phyloP scores from a whole-genome alignment of 2,888 invertebrate genomes.

The Chymomyza procnemis region DNA sequence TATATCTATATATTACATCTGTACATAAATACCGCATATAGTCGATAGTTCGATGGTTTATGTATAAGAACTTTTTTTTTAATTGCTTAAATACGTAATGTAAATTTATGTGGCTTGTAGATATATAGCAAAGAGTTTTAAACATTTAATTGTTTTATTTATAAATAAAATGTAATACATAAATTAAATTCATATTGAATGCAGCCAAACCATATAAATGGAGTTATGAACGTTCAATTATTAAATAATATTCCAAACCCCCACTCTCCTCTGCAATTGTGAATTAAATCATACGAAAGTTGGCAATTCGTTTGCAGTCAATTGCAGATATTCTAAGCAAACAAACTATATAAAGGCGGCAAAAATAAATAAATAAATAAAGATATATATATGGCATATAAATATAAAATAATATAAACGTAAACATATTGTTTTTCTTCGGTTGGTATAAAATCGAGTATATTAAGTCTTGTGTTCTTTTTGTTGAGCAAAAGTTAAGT shows the following conservation, averaged over 20 bases:
- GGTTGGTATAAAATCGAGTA: background rate
- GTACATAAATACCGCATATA: no score
- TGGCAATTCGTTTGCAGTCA: conserved; percentile 44
- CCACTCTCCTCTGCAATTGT: background rate
- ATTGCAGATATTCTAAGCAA: conserved; percentile 21
- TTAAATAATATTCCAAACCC: background rate
- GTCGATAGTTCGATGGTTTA: no score
- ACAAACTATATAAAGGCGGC: conserved; percentile 19
- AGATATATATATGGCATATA: background rate
- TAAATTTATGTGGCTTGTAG: no score
- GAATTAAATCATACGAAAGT: conserved; percentile 47
- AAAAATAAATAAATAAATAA: background rate
- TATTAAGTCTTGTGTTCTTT: background rate
- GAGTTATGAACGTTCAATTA: background rate
- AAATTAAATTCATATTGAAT: background rate
- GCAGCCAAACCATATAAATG: background rate
- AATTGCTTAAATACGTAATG: no score
- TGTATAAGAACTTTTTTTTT: no score
- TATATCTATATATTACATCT: no score
- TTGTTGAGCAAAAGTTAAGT: background rate
- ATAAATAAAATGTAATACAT: background rate
- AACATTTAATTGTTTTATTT: background rate
- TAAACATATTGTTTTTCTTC: background rate
- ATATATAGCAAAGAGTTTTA: no score
- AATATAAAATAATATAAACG: background rate